Base-by-base conservation (phyloP, 2,888 invertebrate species). In the Chouioia cunea region DNA sequence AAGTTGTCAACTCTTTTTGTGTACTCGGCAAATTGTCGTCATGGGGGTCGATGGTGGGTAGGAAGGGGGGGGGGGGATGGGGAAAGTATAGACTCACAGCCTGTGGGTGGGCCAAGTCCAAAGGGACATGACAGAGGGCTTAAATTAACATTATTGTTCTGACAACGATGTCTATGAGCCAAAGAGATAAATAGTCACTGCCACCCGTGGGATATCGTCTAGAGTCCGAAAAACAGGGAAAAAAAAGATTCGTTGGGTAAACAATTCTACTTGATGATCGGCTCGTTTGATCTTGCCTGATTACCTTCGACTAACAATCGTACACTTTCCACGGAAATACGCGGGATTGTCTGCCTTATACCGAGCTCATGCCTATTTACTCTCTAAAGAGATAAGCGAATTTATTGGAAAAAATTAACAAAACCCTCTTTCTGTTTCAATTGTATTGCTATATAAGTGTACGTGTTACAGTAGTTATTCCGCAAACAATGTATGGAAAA, bases 71-170 rank as follows among this genome's bases (percentile, higher is more conserved):
- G 23, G 75, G 69, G 69, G 46, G 66, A 69, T 63, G 64, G 70
- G 73, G 70, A 73, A 74, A 74, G 71, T 71, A 75, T 66, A 63
- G 4, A 12, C 23, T 6, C 12, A 27, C 18, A 4, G 14, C 27
- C 16, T 36, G 58, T 60, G 58, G 62, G 56, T 62, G 65, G 60
- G 14, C 67, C 6, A 36, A 36, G 36, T 36, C 36, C 36, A 73
- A 46, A 47, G 52, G 68, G 63, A 60, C 20, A 58, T 14, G 67
- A 36, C 44, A 64, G 53, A 59, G 46, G 77, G 80, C 79, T 81
- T 84, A 83, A 85, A 85, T 85, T 85, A 85, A 85, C 85, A 85
- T 85, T 85, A 85, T 85, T 85, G 84, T 85, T 84, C 83, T 79
- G 83, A 85, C 81, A 82, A 84, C 83, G 83, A 81, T 36, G 36